Conservation (phyloP, 2,888 invertebrate genomes). For the Linnaemya vulpina region DNA sequence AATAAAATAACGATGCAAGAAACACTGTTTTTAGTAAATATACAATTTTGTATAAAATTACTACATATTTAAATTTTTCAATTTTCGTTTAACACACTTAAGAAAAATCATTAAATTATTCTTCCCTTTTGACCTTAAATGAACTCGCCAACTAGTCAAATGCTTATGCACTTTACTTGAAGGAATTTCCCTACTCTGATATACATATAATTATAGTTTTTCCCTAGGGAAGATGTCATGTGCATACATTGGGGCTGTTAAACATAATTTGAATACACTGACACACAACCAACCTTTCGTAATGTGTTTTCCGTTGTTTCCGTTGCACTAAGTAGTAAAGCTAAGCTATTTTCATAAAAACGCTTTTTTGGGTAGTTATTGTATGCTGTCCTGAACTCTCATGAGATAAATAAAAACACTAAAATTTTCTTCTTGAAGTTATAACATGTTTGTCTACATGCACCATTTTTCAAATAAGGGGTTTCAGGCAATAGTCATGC, state of each 20-base stretch:
- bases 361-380: background rate
- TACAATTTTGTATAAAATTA: too few relatives aligned
- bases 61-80: too few relatives aligned
- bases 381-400: background rate
- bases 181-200: background rate
- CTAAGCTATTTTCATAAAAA: too few relatives aligned
- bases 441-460: background rate
- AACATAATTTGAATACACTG: background rate
- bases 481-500: conserved; percentile 1
- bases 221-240: too few relatives aligned
- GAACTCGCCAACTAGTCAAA: background rate
- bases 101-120: too few relatives aligned
- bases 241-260: background rate
- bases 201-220: background rate
- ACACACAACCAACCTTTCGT: conserved; percentile 41
- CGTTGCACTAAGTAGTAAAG: conserved; percentile 25
- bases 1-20: too few relatives aligned
- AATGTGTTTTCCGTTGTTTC: conserved; percentile 44
- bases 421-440: background rate
- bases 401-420: background rate
- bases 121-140: background rate
- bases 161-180: background rate
- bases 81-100: too few relatives aligned
- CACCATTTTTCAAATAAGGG: background rate
- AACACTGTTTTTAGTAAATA: too few relatives aligned